Conservation (phyloP, 2,888 invertebrate genomes). For the Gisinianus flammeolus region DNA sequence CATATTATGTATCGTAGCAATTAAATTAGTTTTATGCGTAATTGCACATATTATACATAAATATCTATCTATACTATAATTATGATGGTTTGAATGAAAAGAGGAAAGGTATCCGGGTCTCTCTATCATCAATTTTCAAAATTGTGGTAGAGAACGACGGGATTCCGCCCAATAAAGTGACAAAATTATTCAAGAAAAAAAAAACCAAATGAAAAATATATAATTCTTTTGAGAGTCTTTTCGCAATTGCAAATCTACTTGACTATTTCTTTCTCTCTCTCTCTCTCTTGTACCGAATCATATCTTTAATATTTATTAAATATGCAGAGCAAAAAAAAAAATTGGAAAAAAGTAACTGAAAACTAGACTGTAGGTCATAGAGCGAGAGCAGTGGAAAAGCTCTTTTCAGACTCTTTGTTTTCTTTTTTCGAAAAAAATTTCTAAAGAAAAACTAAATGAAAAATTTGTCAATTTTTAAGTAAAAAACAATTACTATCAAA, state of each 20-base stretch:
- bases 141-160: constrained; percentile 50
- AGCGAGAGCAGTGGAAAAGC: constrained; percentile 22
- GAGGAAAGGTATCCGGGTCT: constrained; percentile 54
- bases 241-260: constrained; percentile 10
- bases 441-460: background rate
- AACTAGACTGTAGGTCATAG: constrained; percentile 9
- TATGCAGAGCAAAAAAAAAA: background rate
- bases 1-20: background rate
- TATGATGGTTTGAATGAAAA: constrained; percentile 20
- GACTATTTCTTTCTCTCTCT: constrained; percentile 26
- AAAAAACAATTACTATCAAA: background rate
- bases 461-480: background rate
- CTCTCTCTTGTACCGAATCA: background rate
- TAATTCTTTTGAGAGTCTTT: background rate
- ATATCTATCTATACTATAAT: background rate
- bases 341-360: background rate
- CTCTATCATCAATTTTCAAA: constrained; percentile 37
- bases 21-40: too few species aligned
- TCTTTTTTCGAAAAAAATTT: background rate
- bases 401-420: constrained; percentile 6
- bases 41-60: background rate
- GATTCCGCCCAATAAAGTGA: constrained; percentile 59
- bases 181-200: constrained; percentile 9
- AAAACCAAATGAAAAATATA: constrained; percentile 3
- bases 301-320: constrained; percentile 5